Evolutionary conservation across 2,113 vertebrate genomes (phyloP), one percentile per base, ranked within the genome.

Genomic region (Athene noctua): DNA sequence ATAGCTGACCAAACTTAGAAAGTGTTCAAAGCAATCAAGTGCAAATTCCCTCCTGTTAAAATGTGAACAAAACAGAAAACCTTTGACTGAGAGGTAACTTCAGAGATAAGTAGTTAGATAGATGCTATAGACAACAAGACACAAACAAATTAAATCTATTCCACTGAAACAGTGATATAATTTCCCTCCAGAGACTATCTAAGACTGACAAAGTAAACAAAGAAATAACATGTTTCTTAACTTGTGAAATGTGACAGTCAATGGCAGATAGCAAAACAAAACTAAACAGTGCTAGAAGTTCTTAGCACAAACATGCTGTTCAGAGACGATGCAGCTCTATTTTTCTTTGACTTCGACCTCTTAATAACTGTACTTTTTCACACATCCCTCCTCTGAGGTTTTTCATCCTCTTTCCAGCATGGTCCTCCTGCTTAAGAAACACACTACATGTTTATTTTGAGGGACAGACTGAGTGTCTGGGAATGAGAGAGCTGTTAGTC

Each of bases 181-280:
- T 98, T 98, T 98, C 95, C 97, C 98, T 98, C 98, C 93, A 96
- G 98, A 98, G 98, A 98, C 97, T 98, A 97, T 85, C 95, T 96
- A 98, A 97, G 94, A 97, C 93, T 98, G 98, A 98, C 98, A 98
- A 98, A 98, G 98, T 97, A 98, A 98, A 98, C 98, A 98, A 98
- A 98, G 98, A 97, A 97, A 98, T 98, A 98, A 97, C 97, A 92
- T 97, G 95, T 97, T 98, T 97, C 97, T 98, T 97, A 98, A 97
- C 97, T 98, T 98, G 97, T 97, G 95, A 98, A 98, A 98, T 98
- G 97, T 98, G 98, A 98, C 98, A 98, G 98, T 98, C 97, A 97
- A 97, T 97, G 97, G 97, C 98, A 98, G 94, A 97, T 96, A 97
- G 98, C 93, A 98, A 98, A 98, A 98, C 97, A 98, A 96, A 96